Evolutionary conservation across 2,113 vertebrate genomes (phyloP).

Genomic region (Triplophysa rosa): DNA sequence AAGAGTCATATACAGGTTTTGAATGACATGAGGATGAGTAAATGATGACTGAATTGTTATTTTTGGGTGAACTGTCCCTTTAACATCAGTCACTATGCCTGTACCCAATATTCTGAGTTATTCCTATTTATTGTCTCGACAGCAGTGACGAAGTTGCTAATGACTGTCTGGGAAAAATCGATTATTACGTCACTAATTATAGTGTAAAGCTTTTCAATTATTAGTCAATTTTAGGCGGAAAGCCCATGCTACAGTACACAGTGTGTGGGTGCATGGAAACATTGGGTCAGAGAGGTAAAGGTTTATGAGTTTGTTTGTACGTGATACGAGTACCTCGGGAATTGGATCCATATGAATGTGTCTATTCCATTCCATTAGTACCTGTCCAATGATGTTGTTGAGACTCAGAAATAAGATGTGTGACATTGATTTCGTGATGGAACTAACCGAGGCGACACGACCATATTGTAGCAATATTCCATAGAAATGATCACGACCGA

Average conservation of each 20-base stretch:
- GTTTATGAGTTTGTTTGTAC: neutral
- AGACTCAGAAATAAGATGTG: neutral
- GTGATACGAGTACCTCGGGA: neutral
- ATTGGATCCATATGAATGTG: neutral
- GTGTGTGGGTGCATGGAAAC: slow-evolving; percentile 15
- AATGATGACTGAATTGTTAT: too few relatives aligned
- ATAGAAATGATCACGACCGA: neutral
- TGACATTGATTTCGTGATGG: neutral
- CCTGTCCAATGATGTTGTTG: slow-evolving; percentile 3
- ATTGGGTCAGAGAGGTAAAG: slow-evolving; percentile 18
- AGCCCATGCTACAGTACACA: neutral
- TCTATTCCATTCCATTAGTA: neutral
- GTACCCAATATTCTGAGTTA: neutral
- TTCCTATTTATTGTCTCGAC: neutral
- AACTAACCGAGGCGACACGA: neutral
- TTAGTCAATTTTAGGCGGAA: neutral
- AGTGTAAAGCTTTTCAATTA: neutral
- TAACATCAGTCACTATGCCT: neutral
- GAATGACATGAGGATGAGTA: too few relatives aligned
- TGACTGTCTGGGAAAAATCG: neutral
- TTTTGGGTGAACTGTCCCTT: too few relatives aligned
- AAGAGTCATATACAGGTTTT: too few relatives aligned
- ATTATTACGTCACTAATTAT: neutral
- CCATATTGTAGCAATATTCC: neutral
- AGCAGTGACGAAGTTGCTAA: neutral